These are phyloP conservation scores for Agapornis canus DNA, from an alignment of 2,797 vertebrate species.

Conservation along the genomic window DNA sequence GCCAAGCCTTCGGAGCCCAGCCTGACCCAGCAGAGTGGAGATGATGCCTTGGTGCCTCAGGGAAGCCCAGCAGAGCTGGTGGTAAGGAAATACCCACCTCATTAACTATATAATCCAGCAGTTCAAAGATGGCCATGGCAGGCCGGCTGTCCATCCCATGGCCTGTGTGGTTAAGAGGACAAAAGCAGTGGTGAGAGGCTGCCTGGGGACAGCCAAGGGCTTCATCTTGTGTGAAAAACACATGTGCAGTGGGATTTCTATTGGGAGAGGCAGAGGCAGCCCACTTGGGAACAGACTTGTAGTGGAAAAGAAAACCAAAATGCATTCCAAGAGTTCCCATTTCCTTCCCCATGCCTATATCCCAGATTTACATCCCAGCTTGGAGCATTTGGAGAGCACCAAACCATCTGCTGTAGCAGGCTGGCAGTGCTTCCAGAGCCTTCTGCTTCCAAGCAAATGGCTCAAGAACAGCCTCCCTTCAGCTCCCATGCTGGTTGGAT, in stretches of 20 bases:
- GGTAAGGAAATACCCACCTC: slow-evolving; percentile 81
- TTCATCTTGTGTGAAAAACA: neutral
- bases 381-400: neutral
- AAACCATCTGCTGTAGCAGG: neutral
- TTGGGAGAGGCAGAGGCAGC: neutral
- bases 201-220: neutral
- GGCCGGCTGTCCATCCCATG: slow-evolving; percentile 92
- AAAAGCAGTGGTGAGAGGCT: neutral
- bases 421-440: neutral
- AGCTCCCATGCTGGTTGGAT: neutral
- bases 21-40: neutral
- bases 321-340: fast-evolving
- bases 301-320: neutral
- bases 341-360: neutral
- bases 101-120: slow-evolving; percentile 98
- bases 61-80: fast-evolving
- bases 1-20: neutral
- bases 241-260: fast-evolving
- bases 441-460: neutral
- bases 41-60: fast-evolving
- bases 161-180: slow-evolving; percentile 71
- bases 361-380: neutral
- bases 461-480: neutral
- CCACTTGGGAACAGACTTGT: neutral
- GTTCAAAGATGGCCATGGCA: slow-evolving; percentile 97